Base-by-base conservation (phyloP, 2,888 invertebrate species). In the Ypsolopha scabrella region DNA sequence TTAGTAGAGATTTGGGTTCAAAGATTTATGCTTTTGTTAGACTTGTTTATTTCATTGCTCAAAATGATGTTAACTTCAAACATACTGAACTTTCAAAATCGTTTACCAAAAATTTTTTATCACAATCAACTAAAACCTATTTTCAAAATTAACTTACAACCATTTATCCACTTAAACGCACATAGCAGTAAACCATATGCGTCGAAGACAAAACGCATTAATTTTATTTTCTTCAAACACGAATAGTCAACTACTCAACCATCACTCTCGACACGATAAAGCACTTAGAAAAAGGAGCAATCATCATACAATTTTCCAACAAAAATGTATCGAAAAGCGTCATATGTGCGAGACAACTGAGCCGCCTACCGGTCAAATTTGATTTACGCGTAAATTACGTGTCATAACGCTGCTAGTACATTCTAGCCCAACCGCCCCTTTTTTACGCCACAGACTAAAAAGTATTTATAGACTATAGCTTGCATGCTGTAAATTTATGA, bases 351-450 rank as follows among this genome's bases (percentile, higher is more conserved):
- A 76, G 86, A 85, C 86, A 85, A 72, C 65, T 60, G 58, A 60
- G 57, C 72, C 85, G 73, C 85, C 86, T 74, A 82, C 80, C 76
- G 78, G 83, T 83, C 86, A 82, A 85, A 86, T 82, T 83, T 86
- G 86, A 86, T 86, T 85, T 85, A 86, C 85, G 82, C 83, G 70
- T 68, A 79, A 85, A 85, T 86, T 79, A 85, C 86, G 79, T 85
- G 83, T 82, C 82, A 82, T 83, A 82, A 79, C 75, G 48, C 75
- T 73, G 67, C 57, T 54, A 56, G 70, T 70, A 60, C 74, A 70
- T 61, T 63, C 64, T 64, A 66, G 58, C 60, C 56, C 48, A 60
- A 60, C 61, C 64, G 61, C 67, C 61, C 62, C 38, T 39, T 50
- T 44, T 49, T 37, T 49, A 8, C 13, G 56, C 38, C 65, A 70